Evolutionary conservation across 2,113 vertebrate genomes (phyloP).

Genomic region (Pterocles orientalis): DNA sequence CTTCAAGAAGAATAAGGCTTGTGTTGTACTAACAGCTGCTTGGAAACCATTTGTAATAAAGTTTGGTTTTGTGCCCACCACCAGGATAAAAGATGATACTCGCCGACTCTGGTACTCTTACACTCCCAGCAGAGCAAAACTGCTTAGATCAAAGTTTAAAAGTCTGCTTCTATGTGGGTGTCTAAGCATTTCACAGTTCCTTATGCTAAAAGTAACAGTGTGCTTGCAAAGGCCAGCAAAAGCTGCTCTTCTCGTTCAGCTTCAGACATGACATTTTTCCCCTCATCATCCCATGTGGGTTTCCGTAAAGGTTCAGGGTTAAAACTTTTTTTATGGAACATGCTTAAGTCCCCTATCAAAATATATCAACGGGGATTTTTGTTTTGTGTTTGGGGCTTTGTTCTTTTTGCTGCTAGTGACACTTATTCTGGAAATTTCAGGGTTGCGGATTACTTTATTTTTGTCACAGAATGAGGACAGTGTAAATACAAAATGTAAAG

Average conservation of each 20-base stretch:
- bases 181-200: constrained; percentile 50
- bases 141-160: constrained; percentile 27
- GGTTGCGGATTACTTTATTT: constrained; percentile 25
- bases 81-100: constrained; percentile 43
- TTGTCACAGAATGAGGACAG: constrained; percentile 47
- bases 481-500: constrained; percentile 69
- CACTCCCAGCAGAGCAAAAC: constrained; percentile 21
- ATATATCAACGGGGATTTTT: neutral
- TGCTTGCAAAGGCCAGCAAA: constrained; percentile 56
- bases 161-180: constrained; percentile 53
- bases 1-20: constrained; percentile 56
- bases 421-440: constrained; percentile 50
- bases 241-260: constrained; percentile 24
- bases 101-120: neutral
- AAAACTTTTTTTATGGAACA: constrained; percentile 9
- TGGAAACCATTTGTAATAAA: constrained; percentile 60
- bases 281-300: neutral
- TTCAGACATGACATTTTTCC: constrained; percentile 21
- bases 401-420: constrained; percentile 44
- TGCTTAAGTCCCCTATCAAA: constrained; percentile 10
- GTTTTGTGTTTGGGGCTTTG: constrained; percentile 41
- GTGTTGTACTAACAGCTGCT: constrained; percentile 66
- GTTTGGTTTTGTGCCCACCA: constrained; percentile 49
- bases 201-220: constrained; percentile 60
- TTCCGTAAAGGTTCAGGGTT: constrained; percentile 42